Evolutionary conservation across 2,888 invertebrate species (phyloP), one percentile per base, ranked within the genome.

Genomic region (Mythimna vitellina): DNA sequence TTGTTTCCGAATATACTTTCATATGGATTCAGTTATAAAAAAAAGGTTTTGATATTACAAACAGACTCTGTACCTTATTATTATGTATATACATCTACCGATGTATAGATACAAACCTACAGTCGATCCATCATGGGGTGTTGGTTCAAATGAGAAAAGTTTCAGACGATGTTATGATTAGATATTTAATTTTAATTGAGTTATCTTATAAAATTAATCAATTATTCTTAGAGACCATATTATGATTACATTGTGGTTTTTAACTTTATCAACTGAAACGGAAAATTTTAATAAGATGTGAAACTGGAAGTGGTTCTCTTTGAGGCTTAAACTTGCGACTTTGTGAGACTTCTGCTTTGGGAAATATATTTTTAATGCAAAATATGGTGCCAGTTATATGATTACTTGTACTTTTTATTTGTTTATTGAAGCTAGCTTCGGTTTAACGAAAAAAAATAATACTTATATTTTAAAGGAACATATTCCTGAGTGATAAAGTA

Each of bases 91-190:
- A 3, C 3, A 35, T n/a, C n/a, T n/a, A n/a, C n/a, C n/a, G 35
- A 6, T 35, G 42, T 42, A 14, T 42, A 42, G 3, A 46, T 5
- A 46, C 46, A 46, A 46, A 17, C 46, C 46, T 46, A 51, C 57
- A 5, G 32, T 8, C 25, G 42, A 70, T 75, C 29, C 20, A 7
- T 75, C 75, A 29, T 53, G 20, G 7, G 0, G 49, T 49, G 46
- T 46, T 17, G 0, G n/a, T 46, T 42, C 1, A 53, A 62, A 75
- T 58, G 51, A 53, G 62, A 76, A 76, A 70, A 76, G 57, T 75
- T 70, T 62, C 20, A 17, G 1, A 22, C 42, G 20, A 56, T 71
- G 25, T 71, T 38, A 38, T 38, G 25, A 22, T 71, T 54, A 42
- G 51, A 46, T 53, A n/a, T 58, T 58, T n/a, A 29, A 14, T 54